Evolutionary conservation across 2,797 vertebrate species (phyloP), one percentile per base, ranked within the genome.

Genomic region (Spatula versicolor): DNA sequence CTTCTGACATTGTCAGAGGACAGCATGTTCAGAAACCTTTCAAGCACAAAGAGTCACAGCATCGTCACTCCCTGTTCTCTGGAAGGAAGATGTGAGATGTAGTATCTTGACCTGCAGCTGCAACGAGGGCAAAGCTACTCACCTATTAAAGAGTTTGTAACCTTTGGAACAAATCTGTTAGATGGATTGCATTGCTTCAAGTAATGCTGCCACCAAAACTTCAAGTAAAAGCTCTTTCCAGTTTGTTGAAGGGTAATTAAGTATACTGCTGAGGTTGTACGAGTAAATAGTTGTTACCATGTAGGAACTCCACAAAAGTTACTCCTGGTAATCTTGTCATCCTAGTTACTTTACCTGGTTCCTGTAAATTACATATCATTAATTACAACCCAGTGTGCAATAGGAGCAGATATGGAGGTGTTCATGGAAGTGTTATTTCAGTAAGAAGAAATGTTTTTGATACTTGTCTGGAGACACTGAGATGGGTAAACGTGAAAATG

Each of bases 11-110:
- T 91, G 82, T 92, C 66, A 86, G 95, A 83, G 89, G 93, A 95
- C 96, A 92, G 62, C 43, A 9, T 63, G 89, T 92, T 93, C 93
- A 82, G 76, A 92, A 83, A 90, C 67, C 89, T 92, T 90, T 20
- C 35, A 79, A 91, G 89, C 79, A 74, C 89, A 96, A 75, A 94
- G 72, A 92, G 76, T 86, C 89, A 43, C 80, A 25, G 90, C 13
- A 1, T 45, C 1, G 0, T 79, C 71, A 16, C 76, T 94, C 82
- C 66, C 69, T 92, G 95, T 92, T 83, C 69, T 88, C 87, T 75
- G 74, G 56, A 43, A 76, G 62, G 86, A 88, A 52, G 81, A 81
- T 78, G 50, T 81, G 75, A 93, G 90, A 88, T 91, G 69, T 35
- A 46, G 28, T 82, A 58, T 45, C 83, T 85, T 95, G 90, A 92